phyloP scores from a whole-genome alignment of 2,113 vertebrate genomes.

The Epinephelus fuscoguttatus region DNA sequence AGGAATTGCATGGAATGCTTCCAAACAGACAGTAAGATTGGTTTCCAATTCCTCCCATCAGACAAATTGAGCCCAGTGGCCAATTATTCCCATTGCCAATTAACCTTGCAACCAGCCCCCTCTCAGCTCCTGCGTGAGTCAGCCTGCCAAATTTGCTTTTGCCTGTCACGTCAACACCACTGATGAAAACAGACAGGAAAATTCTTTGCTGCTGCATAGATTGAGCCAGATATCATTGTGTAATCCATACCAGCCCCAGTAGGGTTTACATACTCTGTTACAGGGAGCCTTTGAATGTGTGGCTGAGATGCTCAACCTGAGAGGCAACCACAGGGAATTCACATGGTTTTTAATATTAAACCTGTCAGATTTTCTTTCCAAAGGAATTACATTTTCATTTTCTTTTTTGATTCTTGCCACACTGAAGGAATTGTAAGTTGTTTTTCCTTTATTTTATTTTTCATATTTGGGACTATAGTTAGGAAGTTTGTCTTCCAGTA shows the following conservation, averaged over 20 bases:
- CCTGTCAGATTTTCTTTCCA: neutral
- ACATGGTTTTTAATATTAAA: neutral
- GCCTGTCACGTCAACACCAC: conserved; percentile 69
- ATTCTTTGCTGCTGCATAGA: conserved; percentile 49
- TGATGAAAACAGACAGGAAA: conserved; percentile 82
- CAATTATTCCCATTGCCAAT: conserved; percentile 86
- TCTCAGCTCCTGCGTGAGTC: conserved; percentile 52
- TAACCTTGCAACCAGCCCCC: conserved; percentile 79
- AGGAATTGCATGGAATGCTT: conserved; percentile 68
- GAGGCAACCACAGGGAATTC: neutral
- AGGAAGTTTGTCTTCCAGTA: neutral
- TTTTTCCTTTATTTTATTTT: neutral
- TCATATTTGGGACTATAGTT: neutral
- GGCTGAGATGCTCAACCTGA: neutral
- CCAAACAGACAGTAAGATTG: conserved; percentile 76
- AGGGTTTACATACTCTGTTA: conserved; percentile 2
- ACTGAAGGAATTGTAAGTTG: neutral
- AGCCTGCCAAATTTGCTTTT: conserved; percentile 79
- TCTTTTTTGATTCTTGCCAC: neutral
- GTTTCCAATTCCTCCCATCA: conserved; percentile 81
- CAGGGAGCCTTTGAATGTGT: neutral
- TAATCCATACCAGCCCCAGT: conserved; percentile 31
- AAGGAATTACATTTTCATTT: neutral
- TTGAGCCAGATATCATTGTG: conserved; percentile 60
- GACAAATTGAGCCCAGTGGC: conserved; percentile 82